These are phyloP conservation scores for Diadema setosum DNA, from an alignment of 35 echinoderm and acorn worm genomes.

Conservation along the genomic window DNA sequence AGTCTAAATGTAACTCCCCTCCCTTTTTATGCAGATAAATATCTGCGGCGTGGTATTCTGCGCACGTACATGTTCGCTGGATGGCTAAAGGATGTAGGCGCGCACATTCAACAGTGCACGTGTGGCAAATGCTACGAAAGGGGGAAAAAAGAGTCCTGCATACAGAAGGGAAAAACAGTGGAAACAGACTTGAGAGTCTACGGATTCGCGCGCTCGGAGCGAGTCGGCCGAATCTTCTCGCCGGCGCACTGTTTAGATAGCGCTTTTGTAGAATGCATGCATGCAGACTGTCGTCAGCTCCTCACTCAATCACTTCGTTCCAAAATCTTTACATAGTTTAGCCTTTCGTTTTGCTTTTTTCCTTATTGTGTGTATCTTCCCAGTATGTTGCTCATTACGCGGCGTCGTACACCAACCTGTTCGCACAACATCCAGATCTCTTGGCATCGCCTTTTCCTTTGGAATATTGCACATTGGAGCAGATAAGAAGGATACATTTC, in stretches of 20 bases:
- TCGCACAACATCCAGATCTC: not conserved
- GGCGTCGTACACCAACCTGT: not conserved
- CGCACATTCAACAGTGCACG: too few relatives aligned
- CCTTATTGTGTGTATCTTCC: too few relatives aligned
- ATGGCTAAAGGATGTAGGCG: too few relatives aligned
- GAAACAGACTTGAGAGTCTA: not conserved
- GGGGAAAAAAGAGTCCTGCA: too few relatives aligned
- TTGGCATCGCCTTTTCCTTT: not conserved
- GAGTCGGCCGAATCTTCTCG: too few relatives aligned
- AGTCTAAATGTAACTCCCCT: too few relatives aligned
- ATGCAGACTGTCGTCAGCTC: not conserved
- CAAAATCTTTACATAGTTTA: not conserved
- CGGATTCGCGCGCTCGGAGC: too few relatives aligned
- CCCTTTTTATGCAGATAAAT: too few relatives aligned
- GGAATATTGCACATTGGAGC: not conserved
- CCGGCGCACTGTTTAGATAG: not conserved
- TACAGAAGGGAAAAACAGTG: not conserved
- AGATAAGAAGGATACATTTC: not conserved
- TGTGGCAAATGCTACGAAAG: too few relatives aligned
- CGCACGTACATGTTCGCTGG: too few relatives aligned
- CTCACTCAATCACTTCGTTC: constrained; percentile 5
- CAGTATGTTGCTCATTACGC: not conserved
- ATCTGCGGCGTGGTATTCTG: too few relatives aligned
- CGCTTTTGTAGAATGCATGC: constrained; percentile 1
- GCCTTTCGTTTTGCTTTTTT: too few relatives aligned